phyloP scores from a whole-genome alignment of 2,797 vertebrate species.

The Sibirionetta formosa region DNA sequence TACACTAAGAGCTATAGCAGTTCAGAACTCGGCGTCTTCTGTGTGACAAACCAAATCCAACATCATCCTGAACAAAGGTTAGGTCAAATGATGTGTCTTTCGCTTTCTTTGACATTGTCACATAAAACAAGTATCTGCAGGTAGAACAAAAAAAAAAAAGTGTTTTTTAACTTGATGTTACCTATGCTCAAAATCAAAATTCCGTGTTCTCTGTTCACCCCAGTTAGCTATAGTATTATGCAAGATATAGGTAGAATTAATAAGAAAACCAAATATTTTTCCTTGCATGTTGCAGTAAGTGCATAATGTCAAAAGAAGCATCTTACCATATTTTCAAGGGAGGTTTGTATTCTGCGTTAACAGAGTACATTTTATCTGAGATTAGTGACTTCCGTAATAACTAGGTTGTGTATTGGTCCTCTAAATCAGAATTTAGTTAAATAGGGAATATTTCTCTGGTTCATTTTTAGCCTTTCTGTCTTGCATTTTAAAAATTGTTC shows the following conservation, averaged over 20 bases:
- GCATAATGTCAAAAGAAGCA: neutral
- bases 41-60: neutral
- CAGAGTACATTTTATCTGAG: neutral
- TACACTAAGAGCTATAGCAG: accelerated
- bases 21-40: neutral
- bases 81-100: neutral
- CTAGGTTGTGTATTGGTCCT: neutral
- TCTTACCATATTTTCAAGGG: neutral
- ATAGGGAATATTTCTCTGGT: neutral
- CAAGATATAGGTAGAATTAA: neutral
- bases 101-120: neutral
- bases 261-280: neutral
- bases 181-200: neutral
- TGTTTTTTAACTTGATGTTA: neutral
- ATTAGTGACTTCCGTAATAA: neutral
- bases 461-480: slow-evolving; percentile 18
- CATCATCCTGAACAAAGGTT: neutral
- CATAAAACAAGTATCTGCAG: neutral
- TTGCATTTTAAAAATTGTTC: neutral
- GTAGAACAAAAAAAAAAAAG: too few relatives aligned
- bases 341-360: neutral
- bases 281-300: neutral
- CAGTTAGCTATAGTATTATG: neutral
- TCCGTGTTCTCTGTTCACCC: neutral
- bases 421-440: neutral